These are phyloP conservation scores for Euwallacea similis DNA, from an alignment of 1,140 invertebrate species.

Conservation along the genomic window DNA sequence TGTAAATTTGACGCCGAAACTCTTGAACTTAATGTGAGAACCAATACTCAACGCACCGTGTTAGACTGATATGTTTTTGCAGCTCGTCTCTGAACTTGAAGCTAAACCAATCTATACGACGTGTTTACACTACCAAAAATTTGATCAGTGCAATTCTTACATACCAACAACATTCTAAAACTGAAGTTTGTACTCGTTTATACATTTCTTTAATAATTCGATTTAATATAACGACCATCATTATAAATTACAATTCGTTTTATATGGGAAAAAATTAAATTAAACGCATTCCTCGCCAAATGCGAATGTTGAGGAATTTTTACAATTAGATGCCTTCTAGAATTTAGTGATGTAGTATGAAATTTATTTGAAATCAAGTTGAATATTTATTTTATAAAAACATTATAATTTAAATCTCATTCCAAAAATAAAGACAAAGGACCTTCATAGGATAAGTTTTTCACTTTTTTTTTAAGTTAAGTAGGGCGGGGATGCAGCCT, in stretches of 20 bases:
- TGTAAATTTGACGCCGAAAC: too few relatives aligned
- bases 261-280: constrained; percentile 23
- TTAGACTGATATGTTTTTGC: too few relatives aligned
- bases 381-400: constrained; percentile 25
- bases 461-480: neutral
- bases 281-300: constrained; percentile 7
- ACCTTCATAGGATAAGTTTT: too few relatives aligned
- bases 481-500: neutral
- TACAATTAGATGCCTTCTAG: constrained; percentile 13
- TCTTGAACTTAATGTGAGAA: too few relatives aligned
- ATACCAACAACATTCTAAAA: constrained; percentile 33
- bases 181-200: constrained; percentile 38
- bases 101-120: constrained; percentile 1
- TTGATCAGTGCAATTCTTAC: constrained; percentile 23
- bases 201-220: constrained; percentile 32
- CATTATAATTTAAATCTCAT: constrained; percentile 21
- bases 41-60: too few relatives aligned
- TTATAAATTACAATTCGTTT: constrained; percentile 35
- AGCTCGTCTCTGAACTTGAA: neutral
- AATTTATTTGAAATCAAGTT: neutral
- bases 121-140: constrained; percentile 19
- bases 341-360: constrained; percentile 2
- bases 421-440: constrained; percentile 29
- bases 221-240: constrained; percentile 13
- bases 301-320: neutral